A percentile compares a stretch with the other conserved stretches of the same genome.
Evolutionary conservation across 2,113 vertebrate genomes (phyloP).

Genomic region (Rhea pennata): DNA sequence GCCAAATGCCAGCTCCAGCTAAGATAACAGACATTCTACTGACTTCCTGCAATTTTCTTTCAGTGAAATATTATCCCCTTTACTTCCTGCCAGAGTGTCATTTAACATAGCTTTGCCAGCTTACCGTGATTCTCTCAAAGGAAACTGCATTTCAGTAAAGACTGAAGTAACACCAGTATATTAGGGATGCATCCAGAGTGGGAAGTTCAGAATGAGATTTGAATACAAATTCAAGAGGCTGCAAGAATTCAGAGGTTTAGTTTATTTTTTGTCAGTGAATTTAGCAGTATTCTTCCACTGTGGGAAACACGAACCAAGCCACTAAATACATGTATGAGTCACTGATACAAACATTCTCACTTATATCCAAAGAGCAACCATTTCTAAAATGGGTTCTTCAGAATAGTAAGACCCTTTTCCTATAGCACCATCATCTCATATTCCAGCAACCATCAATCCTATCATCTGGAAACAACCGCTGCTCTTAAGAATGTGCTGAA

Average conservation of each 20-base stretch:
- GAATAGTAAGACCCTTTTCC: neutral
- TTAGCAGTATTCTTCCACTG: neutral
- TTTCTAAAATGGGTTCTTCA: neutral
- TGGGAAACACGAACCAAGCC: neutral
- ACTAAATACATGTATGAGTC: neutral
- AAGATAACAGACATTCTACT: slow-evolving; percentile 68
- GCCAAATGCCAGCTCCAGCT: slow-evolving; percentile 62
- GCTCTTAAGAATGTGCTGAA: neutral
- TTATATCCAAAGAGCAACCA: neutral
- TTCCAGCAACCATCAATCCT: neutral
- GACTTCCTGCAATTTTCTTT: slow-evolving; percentile 67
- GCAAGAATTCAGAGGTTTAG: neutral
- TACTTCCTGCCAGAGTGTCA: slow-evolving; percentile 57
- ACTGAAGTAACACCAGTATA: neutral
- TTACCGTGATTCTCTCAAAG: neutral
- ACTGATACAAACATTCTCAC: neutral
- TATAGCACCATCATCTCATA: neutral
- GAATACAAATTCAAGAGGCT: neutral
- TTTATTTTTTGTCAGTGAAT: neutral
- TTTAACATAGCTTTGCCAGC: slow-evolving; percentile 26
- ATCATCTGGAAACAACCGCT: neutral
- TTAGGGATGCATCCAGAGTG: neutral
- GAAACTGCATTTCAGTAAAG: neutral
- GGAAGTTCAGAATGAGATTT: neutral
- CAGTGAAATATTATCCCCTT: slow-evolving; percentile 54